Base-by-base conservation (phyloP, 1,140 invertebrate species). In the Bombus polaris region DNA sequence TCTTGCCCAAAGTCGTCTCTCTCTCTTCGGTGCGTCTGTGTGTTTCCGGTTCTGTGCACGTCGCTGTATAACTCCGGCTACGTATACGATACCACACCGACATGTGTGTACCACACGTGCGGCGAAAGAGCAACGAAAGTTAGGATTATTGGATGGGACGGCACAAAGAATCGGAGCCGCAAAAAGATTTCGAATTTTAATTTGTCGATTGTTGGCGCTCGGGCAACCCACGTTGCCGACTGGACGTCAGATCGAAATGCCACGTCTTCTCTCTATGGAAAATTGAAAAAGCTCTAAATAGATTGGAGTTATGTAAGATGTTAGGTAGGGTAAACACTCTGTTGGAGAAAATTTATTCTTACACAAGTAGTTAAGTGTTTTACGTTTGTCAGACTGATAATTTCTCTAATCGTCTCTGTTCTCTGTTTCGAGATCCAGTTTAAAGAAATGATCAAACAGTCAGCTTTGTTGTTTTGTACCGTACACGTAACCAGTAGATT, bases 51-150 rank as follows among this genome's bases (percentile, higher is more conserved):
- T 71, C 22, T 22, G 22, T 53, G 42, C 66, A 35, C 68, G 47
- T 25, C 25, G 10, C 79, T 32, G 59, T 83, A 37, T 65, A 73
- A 35, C 77, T 18, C 8, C 32, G 37, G 37, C 18, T 73, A 70
- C 81, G 39, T 68, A 42, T 57, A 71, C 70, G 75, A 74, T 78
- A 80, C 73, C 77, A 76, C 80, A 84, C 81, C 76, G 42, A 83
- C 22, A 25, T 59, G 79, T 37, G 65, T 75, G 71, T 65, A 71
- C 32, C 81, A 87, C 79, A 66, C 84, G 66, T 71, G 71, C 44
- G 74, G 42, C 66, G 57, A 71, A 68, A 78, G 68, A 74, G 28
- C 80, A 80, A 73, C 37, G 65, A 44, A 62, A 66, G 74, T 81
- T 85, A 32, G n/a, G n/a, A 75, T 74, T 68, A 74, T 85, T 42